These are phyloP conservation scores for Clupea harengus DNA, from an alignment of 2,113 vertebrate species.

Conservation along the genomic window DNA sequence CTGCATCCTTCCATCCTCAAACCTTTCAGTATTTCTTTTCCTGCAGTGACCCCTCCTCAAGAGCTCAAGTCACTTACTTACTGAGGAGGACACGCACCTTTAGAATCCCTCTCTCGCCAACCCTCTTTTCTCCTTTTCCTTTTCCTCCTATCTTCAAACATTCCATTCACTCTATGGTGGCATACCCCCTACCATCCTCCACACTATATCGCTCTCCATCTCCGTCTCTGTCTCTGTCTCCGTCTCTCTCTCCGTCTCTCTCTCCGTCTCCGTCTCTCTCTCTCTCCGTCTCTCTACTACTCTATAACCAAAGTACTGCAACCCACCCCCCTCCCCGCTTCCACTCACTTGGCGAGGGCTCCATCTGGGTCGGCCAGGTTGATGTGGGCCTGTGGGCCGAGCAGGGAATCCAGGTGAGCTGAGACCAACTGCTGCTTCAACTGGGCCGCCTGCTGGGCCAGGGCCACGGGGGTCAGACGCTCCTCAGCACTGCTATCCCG, in stretches of 20 bases:
- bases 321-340: neutral
- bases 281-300: neutral
- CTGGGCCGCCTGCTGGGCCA: constrained; percentile 85
- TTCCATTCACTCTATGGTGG: no score
- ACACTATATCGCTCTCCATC: no score
- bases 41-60: neutral
- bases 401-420: constrained; percentile 87
- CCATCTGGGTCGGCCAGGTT: constrained; percentile 90
- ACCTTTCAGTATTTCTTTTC: neutral
- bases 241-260: neutral
- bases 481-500: constrained; percentile 85
- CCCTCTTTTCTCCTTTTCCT: neutral
- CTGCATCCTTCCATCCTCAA: neutral
- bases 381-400: constrained; percentile 86
- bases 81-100: neutral
- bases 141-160: neutral
- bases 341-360: constrained; percentile 84
- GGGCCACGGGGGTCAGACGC: constrained; percentile 84
- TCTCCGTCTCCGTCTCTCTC: neutral
- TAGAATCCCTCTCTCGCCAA: neutral
- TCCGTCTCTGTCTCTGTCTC: no score
- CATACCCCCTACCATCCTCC: no score
- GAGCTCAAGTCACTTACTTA: neutral
- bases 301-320: neutral
- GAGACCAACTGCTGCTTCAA: constrained; percentile 91